These are phyloP conservation scores for Tetramorium bicarinatum DNA, from an alignment of 2,888 invertebrate species.

Conservation along the genomic window DNA sequence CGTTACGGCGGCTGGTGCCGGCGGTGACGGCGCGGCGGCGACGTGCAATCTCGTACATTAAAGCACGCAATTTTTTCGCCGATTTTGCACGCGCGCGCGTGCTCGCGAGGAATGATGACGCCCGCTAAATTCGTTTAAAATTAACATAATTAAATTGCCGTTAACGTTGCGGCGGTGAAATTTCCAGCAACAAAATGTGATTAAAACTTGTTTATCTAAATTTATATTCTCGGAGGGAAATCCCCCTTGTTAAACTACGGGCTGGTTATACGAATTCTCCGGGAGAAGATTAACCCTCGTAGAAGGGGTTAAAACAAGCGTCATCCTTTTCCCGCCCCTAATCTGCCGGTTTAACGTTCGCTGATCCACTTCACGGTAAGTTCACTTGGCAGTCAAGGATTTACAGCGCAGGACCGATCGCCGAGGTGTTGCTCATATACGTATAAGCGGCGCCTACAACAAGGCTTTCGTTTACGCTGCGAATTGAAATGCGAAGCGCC, in stretches of 20 bases:
- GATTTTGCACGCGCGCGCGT: not conserved
- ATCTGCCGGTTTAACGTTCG: conserved; percentile 63
- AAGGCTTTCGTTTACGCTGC: conserved; percentile 16
- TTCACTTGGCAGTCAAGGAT: conserved; percentile 65
- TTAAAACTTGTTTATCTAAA: conserved; percentile 54
- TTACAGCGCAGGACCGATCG: conserved; percentile 34
- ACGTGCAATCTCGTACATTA: conserved; percentile 35
- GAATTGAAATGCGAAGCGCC: conserved; percentile 44
- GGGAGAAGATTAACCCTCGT: conserved; percentile 60
- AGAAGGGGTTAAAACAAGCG: conserved; percentile 65
- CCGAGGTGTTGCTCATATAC: not conserved
- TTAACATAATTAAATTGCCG: conserved; percentile 58
- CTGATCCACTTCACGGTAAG: conserved; percentile 56
- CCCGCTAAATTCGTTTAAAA: conserved; percentile 31
- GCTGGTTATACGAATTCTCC: conserved; percentile 64
- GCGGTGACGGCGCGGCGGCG: not conserved
- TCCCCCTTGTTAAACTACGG: conserved; percentile 34
- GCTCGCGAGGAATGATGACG: conserved; percentile 1
- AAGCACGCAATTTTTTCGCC: conserved; percentile 41
- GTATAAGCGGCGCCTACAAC: not conserved
- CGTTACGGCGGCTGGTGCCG: not conserved
- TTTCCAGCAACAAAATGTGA: conserved; percentile 29
- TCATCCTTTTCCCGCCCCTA: conserved; percentile 59
- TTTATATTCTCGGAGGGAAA: conserved; percentile 55
- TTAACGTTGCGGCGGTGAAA: conserved; percentile 50